Evolutionary conservation across 2,113 vertebrate genomes (phyloP).

Genomic region (Pogona vitticeps): DNA sequence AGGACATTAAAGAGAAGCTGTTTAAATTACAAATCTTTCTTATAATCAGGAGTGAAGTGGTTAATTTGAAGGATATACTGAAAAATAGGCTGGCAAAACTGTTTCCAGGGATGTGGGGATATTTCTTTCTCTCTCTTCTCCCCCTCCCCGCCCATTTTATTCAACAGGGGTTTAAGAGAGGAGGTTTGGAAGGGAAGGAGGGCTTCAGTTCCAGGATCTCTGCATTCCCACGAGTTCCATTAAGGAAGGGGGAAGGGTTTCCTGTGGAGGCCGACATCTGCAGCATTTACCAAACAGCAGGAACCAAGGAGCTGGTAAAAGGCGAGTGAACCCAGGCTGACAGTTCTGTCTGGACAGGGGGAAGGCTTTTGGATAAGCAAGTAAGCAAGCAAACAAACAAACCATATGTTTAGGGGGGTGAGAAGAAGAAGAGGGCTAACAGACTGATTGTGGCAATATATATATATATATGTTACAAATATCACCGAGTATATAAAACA

Average conservation of each 20-base stretch:
- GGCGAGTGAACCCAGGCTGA: slow-evolving; percentile 70
- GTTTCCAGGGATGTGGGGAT: slow-evolving; percentile 76
- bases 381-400: background rate
- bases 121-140: slow-evolving; percentile 61
- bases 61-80: slow-evolving; percentile 78
- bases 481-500: slow-evolving; percentile 72
- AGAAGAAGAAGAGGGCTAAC: background rate
- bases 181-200: slow-evolving; percentile 91
- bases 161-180: slow-evolving; percentile 84
- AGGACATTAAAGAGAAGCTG: slow-evolving; percentile 76
- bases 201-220: slow-evolving; percentile 90
- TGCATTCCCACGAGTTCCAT: slow-evolving; percentile 90
- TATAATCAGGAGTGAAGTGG: slow-evolving; percentile 79
- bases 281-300: slow-evolving; percentile 81
- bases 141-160: slow-evolving; percentile 53
- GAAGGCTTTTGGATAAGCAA: slow-evolving; percentile 26
- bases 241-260: slow-evolving; percentile 91
- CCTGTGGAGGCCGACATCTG: slow-evolving; percentile 88
- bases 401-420: background rate
- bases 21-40: slow-evolving; percentile 74
- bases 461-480: slow-evolving; percentile 41
- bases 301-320: slow-evolving; percentile 76
- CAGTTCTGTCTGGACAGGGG: slow-evolving; percentile 69
- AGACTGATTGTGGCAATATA: background rate
- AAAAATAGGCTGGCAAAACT: slow-evolving; percentile 78